Conservation (phyloP, 2,888 invertebrate species). For the Emmelina monodactyla region DNA sequence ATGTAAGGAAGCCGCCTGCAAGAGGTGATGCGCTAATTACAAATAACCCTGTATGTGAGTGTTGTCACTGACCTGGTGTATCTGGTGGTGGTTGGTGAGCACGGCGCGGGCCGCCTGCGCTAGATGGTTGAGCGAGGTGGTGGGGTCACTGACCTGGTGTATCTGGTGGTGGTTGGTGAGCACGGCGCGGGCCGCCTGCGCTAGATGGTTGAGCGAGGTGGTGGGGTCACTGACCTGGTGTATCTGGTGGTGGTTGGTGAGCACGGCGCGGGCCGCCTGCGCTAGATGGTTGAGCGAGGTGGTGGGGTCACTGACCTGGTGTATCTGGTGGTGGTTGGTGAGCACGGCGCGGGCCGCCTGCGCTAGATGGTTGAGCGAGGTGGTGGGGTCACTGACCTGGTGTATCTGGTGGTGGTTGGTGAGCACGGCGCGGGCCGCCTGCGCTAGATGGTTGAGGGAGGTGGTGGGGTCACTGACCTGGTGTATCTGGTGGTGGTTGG, state of each 20-base stretch:
- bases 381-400: not conserved
- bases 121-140: not conserved
- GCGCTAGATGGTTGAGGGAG: not conserved
- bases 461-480: not conserved
- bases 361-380: not conserved
- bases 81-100: not conserved
- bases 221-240: not conserved
- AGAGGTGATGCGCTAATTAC: too few species aligned
- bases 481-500: not conserved
- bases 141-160: not conserved
- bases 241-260: not conserved
- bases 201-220: not conserved
- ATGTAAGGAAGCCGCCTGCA: too few species aligned
- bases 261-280: not conserved
- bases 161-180: not conserved
- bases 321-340: not conserved
- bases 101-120: not conserved
- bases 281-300: not conserved
- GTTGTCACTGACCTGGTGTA: not conserved
- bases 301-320: not conserved
- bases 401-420: not conserved
- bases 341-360: not conserved
- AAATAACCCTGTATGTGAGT: too few species aligned
- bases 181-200: not conserved
- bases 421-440: not conserved